Base-by-base conservation (phyloP, 1,140 invertebrate species). In the Cotesia glomerata region DNA sequence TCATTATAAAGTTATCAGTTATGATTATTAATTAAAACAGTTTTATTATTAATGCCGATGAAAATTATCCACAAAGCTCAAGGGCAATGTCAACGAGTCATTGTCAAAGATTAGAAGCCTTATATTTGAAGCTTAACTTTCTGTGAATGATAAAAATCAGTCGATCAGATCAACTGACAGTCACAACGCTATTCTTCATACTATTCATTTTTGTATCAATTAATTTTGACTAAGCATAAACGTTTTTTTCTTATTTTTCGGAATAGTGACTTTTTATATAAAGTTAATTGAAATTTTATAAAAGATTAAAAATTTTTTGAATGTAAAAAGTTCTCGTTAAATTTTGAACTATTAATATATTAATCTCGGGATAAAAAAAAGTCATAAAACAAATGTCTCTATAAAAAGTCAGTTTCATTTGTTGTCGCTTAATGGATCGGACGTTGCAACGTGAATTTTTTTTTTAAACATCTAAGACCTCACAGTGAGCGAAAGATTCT, bases 91-190 rank as follows among this genome's bases (percentile, higher is more conserved):
- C 62, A 64, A n/a, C n/a, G 13, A 52, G 69, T 71, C 69, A 71
- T 32, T 71, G 61, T 62, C 59, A 49, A 54, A 54, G 26, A 63
- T 71, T 63, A 71, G 68, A 69, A 63, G 69, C 52, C 52, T 5
- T 54, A 54, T 5, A 54, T 54, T 14, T n/a, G 13, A 51, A 18
- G 13, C 45, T 51, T 11, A 18, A n/a, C 13, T 4, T 13, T 16
- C 35, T 14, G 11, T 65, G n/a, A 49, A 36, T 11, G 58, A 34
- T 18, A 34, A 32, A 34, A 61, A 32, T 61, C 58, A 61, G 34
- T 64, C 35, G 62, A 14, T 56, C 52, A 67, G 8, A 49, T 16
- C 13, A 13, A 34, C 5, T 13, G 9, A 18, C 9, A 18, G 8
- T 26, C 26, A 34, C 26, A 18, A 18, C 5, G 5, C n/a, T 56